Evolutionary conservation across 2,797 vertebrate species (phyloP), one percentile per base, ranked within the genome.

Genomic region (Simalia tracyae): DNA sequence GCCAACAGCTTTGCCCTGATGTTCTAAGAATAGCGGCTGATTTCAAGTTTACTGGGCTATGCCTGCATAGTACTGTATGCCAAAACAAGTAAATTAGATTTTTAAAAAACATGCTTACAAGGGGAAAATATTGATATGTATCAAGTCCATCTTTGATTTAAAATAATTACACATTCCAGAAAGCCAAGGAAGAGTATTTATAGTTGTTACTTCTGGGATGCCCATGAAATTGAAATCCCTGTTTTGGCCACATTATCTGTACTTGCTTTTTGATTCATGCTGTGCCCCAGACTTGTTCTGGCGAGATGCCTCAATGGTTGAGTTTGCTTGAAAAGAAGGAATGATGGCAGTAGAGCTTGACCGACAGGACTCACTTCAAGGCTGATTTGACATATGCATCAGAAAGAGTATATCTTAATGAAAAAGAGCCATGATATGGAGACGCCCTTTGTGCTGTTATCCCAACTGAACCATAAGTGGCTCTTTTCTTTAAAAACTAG

Each of bases 161-260:
- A 2, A 31, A 84, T 42, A 88, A 46, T 84, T 87, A n/a, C 12
- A 90, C 89, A 63, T 8, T 19, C 60, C 50, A 46, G 42, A 54
- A 61, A 63, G 60, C 28, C 84, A 92, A 87, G 31, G 88, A 90
- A 91, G 88, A 46, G 3, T 57, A 76, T 87, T 92, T 86, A 60
- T 59, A 36, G 7, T 88, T 92, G 90, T 84, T 90, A 66, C 9
- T 92, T 17, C 63, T n/a, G 31, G 57, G 4, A 3, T 86, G 0
- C 2, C 81, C 12, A 15, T 66, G 60, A 15, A 54, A 15, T 85
- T 85, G 31, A 24, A 90, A 7, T 50, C 17, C 36, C 9, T 14
- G 14, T 86, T 64, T 90, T 56, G 46, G 5, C 24, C 42, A 90
- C 31, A n/a, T 22, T 59, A 31, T 54, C 54, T 64, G 15, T 81